phyloP scores from a whole-genome alignment of 2,888 invertebrate genomes.

The Synergus japonicus region DNA sequence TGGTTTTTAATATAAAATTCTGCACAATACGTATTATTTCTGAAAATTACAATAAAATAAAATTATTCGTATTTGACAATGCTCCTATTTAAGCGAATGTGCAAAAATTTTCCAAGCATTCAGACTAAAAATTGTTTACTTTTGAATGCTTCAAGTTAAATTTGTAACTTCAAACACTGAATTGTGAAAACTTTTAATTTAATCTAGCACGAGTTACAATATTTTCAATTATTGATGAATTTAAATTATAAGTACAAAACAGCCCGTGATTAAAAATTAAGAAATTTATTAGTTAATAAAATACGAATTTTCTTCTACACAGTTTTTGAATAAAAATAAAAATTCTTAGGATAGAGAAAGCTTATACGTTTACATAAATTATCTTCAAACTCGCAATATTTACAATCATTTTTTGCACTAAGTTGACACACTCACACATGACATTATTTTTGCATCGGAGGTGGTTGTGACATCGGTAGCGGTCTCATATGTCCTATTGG shows the following conservation, averaged over 20 bases:
- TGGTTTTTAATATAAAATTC: not conserved
- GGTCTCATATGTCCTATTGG: constrained; percentile 87
- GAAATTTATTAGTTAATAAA: not conserved
- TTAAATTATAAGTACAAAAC: not conserved
- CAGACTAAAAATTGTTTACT: no score
- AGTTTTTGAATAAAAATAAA: not conserved
- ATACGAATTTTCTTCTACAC: not conserved
- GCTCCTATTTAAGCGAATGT: no score
- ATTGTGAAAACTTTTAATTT: no score
- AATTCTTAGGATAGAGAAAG: no score
- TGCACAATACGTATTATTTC: not conserved
- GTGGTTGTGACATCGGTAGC: constrained; percentile 85
- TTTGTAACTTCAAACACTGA: no score
- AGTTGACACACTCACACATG: not conserved
- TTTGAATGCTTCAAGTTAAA: no score
- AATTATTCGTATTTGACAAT: not conserved
- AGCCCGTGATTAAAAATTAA: not conserved
- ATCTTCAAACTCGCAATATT: not conserved
- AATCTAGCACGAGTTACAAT: no score
- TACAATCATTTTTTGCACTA: constrained; percentile 12
- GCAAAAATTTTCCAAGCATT: no score
- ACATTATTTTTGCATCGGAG: constrained; percentile 66
- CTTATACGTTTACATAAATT: no score
- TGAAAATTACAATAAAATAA: not conserved
- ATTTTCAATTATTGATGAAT: not conserved